phyloP scores from a whole-genome alignment of 2,888 invertebrate species.

The Eupelmus urozonus region DNA sequence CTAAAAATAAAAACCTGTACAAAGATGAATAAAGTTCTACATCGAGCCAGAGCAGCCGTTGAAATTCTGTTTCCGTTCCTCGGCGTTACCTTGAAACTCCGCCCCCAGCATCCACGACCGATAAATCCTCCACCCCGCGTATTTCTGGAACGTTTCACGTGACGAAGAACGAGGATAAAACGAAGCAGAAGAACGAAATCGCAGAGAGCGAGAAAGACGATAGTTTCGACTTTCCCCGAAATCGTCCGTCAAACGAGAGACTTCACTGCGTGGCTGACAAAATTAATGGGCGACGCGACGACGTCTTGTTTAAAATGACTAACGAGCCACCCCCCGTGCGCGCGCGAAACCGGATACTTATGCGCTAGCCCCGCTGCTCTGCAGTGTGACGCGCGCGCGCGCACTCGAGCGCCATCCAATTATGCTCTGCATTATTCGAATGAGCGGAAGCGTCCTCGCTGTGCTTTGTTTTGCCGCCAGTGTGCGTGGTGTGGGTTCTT shows the following conservation, averaged over 20 bases:
- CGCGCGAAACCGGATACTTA: slow-evolving; percentile 63
- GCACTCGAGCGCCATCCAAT: slow-evolving; percentile 38
- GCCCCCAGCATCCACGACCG: background rate
- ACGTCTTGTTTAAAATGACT: slow-evolving; percentile 73
- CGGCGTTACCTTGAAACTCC: slow-evolving; percentile 37
- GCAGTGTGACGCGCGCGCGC: slow-evolving; percentile 34
- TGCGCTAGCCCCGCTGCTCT: background rate
- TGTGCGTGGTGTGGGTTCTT: no score
- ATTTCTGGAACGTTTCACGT: background rate
- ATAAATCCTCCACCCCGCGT: slow-evolving; percentile 21
- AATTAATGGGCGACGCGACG: slow-evolving; percentile 69
- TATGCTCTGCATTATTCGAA: slow-evolving; percentile 49
- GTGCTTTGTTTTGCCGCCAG: slow-evolving; percentile 39
- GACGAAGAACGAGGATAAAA: slow-evolving; percentile 5
- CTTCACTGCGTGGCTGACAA: slow-evolving; percentile 62
- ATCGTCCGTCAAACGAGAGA: slow-evolving; percentile 70
- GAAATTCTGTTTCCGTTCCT: slow-evolving; percentile 34
- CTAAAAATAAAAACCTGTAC: slow-evolving; percentile 51
- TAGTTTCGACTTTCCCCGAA: slow-evolving; percentile 68
- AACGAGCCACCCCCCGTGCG: slow-evolving; percentile 63
- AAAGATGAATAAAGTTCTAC: slow-evolving; percentile 52
- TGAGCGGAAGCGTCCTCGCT: slow-evolving; percentile 36
- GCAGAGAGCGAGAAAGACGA: slow-evolving; percentile 16
- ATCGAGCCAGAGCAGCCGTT: slow-evolving; percentile 40
- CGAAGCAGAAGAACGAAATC: slow-evolving; percentile 30